Evolutionary conservation across 2,888 invertebrate species (phyloP), one percentile per base, ranked within the genome.

Genomic region (Tupiocoris notatus): DNA sequence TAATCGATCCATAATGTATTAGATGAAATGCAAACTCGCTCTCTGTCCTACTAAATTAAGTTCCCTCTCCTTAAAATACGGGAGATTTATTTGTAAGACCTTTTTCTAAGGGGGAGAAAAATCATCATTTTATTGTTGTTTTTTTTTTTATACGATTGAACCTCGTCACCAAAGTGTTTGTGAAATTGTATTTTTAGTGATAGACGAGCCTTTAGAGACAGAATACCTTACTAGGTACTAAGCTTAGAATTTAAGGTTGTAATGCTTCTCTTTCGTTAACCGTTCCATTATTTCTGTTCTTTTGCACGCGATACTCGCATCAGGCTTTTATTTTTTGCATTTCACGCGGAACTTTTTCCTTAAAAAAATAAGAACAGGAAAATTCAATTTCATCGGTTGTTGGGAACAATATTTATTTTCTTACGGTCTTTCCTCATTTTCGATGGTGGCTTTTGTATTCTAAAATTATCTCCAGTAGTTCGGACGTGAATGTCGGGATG

Each of bases 101-200:
- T 25, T n/a, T n/a, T n/a, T n/a, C n/a, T n/a, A 58, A 67, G 9
- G 54, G 6, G 17, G 61, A 7, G 17, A 70, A 63, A 63, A 12
- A 21, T 63, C 21, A 25, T n/a, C n/a, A 65, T 65, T 12, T 24
- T 65, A 65, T 23, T 18, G 23, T 9, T 68, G 2, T 16, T 24
- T 22, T 18, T 7, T 58, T 59, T 67, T 61, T 58, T 70, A 61
- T 24, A 70, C 25, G 24, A 22, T 24, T 59, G 17, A 70, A 59
- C 58, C n/a, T 70, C 70, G 70, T 70, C 70, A 70, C 70, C 70
- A 70, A 70, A 70, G 70, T 70, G 70, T 70, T 70, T 70, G 70
- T 70, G 70, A 70, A n/a, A 70, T 70, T 58, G 70, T 70, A 70
- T 70, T 70, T 23, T 58, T 59, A 54, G 67, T 16, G 67, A 25